Percentiles rank a stretch among this genome's conserved stretches.
These are phyloP conservation scores for Cerceris ruficornis DNA, from an alignment of 2,888 invertebrate species.

Conservation along the genomic window DNA sequence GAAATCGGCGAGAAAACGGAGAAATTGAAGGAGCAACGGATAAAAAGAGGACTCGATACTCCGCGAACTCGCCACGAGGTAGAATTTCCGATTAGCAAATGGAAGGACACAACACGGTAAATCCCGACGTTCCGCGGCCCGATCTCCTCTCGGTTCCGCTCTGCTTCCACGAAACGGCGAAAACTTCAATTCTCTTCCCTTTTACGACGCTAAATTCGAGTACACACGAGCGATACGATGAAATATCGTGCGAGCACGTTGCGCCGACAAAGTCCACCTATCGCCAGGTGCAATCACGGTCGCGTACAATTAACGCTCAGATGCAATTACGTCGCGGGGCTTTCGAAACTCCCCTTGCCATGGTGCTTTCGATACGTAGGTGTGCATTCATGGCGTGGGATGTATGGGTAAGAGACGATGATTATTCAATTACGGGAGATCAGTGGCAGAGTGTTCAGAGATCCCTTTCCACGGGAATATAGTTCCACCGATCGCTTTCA, in stretches of 20 bases:
- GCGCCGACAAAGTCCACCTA: slow-evolving; percentile 41
- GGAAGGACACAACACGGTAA: slow-evolving; percentile 39
- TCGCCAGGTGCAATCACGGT: slow-evolving; percentile 45
- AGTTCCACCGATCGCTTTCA: slow-evolving; percentile 11
- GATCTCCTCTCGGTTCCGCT: slow-evolving; percentile 48
- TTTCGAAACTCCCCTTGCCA: slow-evolving; percentile 34
- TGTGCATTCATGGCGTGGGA: slow-evolving; percentile 23
- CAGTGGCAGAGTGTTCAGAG: slow-evolving; percentile 32
- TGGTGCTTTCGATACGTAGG: slow-evolving; percentile 7
- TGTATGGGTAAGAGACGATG: slow-evolving; percentile 22
- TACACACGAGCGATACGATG: slow-evolving; percentile 14
- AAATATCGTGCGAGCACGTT: slow-evolving; percentile 35
- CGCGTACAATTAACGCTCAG: slow-evolving; percentile 45
- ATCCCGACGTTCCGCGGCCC: slow-evolving; percentile 35
- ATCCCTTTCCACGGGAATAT: slow-evolving; percentile 45
- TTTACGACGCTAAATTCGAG: background rate
- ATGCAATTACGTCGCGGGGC: slow-evolving; percentile 39
- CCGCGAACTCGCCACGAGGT: slow-evolving; percentile 10
- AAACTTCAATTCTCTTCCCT: slow-evolving; percentile 36
- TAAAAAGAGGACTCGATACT: background rate
- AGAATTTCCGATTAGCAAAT: slow-evolving; percentile 17
- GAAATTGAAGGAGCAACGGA: background rate
- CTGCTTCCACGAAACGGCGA: slow-evolving; percentile 47
- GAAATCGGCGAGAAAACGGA: background rate
- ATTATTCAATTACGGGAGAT: slow-evolving; percentile 52